Evolutionary conservation across 2,797 vertebrate genomes (phyloP), one percentile per base, ranked within the genome.

Genomic region (Platalea minor): DNA sequence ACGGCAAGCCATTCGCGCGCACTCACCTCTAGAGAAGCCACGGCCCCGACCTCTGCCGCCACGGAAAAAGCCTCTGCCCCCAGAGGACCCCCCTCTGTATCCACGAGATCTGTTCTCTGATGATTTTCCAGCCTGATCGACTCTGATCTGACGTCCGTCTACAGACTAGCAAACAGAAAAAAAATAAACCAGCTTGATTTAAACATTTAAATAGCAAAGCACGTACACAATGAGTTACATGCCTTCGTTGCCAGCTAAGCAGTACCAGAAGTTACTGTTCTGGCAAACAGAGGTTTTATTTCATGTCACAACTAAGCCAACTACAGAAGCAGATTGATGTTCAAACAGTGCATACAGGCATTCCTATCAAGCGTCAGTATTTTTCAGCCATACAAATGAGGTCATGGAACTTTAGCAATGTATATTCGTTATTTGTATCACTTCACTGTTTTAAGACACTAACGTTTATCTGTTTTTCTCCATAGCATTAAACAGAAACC

Each of bases 41-140:
- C 98, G 97, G 88, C 98, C 97, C 56, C 98, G 96, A 79, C 99
- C 99, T 67, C 99, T 91, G 28, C 98, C 97, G 0, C 98, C 98
- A 2, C 99, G 97, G 96, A 99, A 99, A 83, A 99, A 98, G 18
- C 99, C 98, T 83, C 98, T 96, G 76, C 98, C 97, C 45, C 98
- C 98, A 0, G 98, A 86, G 13, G 98, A 98, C 1, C 98, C 98
- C 2, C 98, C 98, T 88, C 99, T 98, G 93, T 98, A 99, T 5
- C 98, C 98, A 5, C 98, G 98, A 35, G 98, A 98, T 29, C 99
- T 98, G 25, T 98, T 98, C 65, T 98, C 98, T 0, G 99, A 98
- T 0, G 98, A 98, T 70, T 99, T 99, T 7, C 99, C 99, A 2
- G 99, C 99, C 95, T 99, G 99, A 65, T 99, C 99, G 8, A 99